Percentiles rank a stretch among this genome's conserved stretches.
Evolutionary conservation across 2,888 invertebrate genomes (phyloP).

Genomic region (Branchellion lobata): DNA sequence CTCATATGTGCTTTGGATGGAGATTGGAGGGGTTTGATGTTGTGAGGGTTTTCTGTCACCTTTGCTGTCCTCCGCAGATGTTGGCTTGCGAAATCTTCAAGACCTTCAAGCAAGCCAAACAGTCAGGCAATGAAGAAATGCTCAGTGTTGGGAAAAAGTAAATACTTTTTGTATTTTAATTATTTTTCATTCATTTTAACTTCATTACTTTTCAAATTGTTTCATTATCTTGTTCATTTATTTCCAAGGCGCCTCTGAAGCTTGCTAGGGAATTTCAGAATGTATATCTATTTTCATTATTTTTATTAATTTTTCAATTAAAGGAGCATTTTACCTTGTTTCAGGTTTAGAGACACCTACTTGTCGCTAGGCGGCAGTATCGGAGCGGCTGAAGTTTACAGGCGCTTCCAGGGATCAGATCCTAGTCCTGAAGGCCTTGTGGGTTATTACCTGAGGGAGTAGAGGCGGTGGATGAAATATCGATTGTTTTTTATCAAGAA

Average conservation of each 20-base stretch:
- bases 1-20: too few relatives aligned
- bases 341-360: constrained; percentile 78
- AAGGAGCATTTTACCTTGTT: too few relatives aligned
- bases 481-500: too few relatives aligned
- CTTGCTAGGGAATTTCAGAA: too few relatives aligned
- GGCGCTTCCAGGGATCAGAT: constrained; percentile 86
- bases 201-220: background rate
- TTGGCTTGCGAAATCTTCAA: constrained; percentile 86
- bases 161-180: constrained; percentile 30
- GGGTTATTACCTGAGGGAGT: constrained; percentile 31
- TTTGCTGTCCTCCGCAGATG: constrained; percentile 64
- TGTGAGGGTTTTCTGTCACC: too few relatives aligned
- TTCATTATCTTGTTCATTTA: too few relatives aligned
- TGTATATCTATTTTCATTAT: too few relatives aligned
- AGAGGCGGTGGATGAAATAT: constrained; percentile 3
- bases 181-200: too few relatives aligned
- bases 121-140: constrained; percentile 58
- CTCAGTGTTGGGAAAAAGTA: constrained; percentile 57
- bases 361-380: constrained; percentile 79
- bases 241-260: background rate
- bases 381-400: constrained; percentile 80
- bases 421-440: constrained; percentile 81
- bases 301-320: too few relatives aligned
- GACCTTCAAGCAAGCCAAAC: constrained; percentile 74
- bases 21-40: too few relatives aligned